A percentile compares a stretch with the other conserved stretches of the same genome.
Conservation (phyloP, 2,888 invertebrate species). For the Toxonevra muliebris region DNA sequence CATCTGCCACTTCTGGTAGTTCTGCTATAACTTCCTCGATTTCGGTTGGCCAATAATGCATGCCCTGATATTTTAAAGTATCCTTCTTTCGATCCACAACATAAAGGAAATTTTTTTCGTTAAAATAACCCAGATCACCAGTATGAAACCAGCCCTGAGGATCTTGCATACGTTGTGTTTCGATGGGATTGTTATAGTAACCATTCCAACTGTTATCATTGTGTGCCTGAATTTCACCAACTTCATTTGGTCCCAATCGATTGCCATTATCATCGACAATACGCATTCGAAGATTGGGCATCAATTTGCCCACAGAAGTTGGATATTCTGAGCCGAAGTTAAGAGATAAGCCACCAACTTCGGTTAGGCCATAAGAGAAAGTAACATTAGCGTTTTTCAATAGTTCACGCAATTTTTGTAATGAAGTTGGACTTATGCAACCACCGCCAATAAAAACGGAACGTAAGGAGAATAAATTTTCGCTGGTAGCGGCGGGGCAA, state of each 20-base stretch:
- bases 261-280: conserved; percentile 51
- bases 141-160: conserved; percentile 53
- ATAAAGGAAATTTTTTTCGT: conserved; percentile 49
- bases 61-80: conserved; percentile 49
- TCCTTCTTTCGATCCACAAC: conserved; percentile 57
- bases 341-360: no score
- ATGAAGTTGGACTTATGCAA: background rate
- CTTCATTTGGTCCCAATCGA: conserved; percentile 44
- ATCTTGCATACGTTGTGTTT: conserved; percentile 46
- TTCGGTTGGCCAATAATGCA: conserved; percentile 34
- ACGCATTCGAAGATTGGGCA: conserved; percentile 42
- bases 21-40: conserved; percentile 29
- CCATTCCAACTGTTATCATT: conserved; percentile 50
- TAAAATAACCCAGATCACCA: conserved; percentile 59
- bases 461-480: no score
- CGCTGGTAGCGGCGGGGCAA: no score
- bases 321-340: no score
- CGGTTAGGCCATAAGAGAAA: no score
- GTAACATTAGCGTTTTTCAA: background rate
- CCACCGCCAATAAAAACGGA: background rate
- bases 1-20: conserved; percentile 30
- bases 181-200: conserved; percentile 51
- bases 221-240: conserved; percentile 52
- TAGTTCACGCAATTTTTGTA: no score
- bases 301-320: conserved; percentile 42